Evolutionary conservation across 2,888 invertebrate species (phyloP), one percentile per base, ranked within the genome.

Genomic region (Phalera bucephala): DNA sequence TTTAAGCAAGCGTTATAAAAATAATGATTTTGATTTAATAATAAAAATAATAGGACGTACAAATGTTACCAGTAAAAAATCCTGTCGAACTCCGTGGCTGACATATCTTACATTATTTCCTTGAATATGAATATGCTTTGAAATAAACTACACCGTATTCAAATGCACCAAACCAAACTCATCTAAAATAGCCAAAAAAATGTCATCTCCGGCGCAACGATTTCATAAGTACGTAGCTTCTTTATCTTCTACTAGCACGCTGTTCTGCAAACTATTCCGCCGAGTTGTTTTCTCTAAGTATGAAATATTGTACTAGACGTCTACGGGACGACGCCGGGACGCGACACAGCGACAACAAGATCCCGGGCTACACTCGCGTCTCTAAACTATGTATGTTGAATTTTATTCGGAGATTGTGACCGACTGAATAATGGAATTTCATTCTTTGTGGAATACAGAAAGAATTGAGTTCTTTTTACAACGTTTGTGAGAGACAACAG

Each of bases 221-320:
- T 26, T 45, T 42, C 38, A 46, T 49, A 52, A 52, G 34, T 33
- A 47, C 40, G 41, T 47, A 50, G 53, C 46, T 59, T 61, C 54
- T 75, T 74, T 81, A 80, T 81, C 81, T 71, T 52, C 45, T 47
- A 49, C 63, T 43, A 52, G 53, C 80, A 81, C 75, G 60, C 75
- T 63, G 55, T 62, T 60, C 49, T 52, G 57, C 41, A 46, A 48
- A 54, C 56, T 64, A 60, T 62, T 58, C 40, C 46, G 50, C 59
- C 56, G 64, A 74, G 67, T 72, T 75, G 72, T 70, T 74, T 70
- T 60, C 67, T 65, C 59, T 75, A 80, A 80, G 80, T 63, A 79
- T 80, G 77, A 81, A 74, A 77, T 80, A 80, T 80, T 71, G 58
- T 69, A 54, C 54, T 54, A 54, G 45, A 49, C 52, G 62, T 58